Percentiles rank a stretch among this genome's conserved stretches.
Evolutionary conservation across 1,140 invertebrate genomes (phyloP).

Genomic region (Brachionus plicatilis): DNA sequence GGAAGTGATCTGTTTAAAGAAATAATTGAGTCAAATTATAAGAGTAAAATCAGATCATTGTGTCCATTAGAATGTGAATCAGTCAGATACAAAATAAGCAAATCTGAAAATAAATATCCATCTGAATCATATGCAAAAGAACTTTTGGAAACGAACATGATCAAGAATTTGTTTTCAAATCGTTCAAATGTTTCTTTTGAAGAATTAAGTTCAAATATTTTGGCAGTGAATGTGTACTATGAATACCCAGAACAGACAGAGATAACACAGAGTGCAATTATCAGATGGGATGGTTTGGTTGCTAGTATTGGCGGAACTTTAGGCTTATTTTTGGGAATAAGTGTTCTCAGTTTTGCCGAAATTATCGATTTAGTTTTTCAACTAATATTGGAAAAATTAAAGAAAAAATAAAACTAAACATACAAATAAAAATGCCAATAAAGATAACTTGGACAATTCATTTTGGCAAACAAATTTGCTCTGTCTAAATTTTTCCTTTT

Average conservation of each 20-base stretch:
- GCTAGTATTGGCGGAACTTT: not conserved
- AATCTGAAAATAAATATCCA: not conserved
- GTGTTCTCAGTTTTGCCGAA: not conserved
- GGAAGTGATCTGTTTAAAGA: not conserved
- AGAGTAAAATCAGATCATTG: not conserved
- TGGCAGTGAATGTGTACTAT: not conserved
- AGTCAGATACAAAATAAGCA: not conserved
- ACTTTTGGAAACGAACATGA: not conserved
- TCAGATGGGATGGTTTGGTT: not conserved
- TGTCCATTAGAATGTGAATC: not conserved
- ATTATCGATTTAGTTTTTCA: not conserved
- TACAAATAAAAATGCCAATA: too few relatives aligned
- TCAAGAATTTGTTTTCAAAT: not conserved
- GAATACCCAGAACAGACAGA: not conserved
- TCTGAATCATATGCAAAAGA: not conserved
- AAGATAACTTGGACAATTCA: too few relatives aligned
- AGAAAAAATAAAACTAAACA: too few relatives aligned
- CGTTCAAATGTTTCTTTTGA: not conserved
- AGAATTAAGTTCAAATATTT: not conserved
- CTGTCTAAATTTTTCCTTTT: too few relatives aligned
- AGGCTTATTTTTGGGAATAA: not conserved
- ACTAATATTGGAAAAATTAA: not conserved
- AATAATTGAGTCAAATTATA: not conserved
- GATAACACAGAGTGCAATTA: not conserved
- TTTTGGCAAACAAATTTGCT: too few relatives aligned